phyloP scores from a whole-genome alignment of 1,140 invertebrate species.

The Berghia stephanieae region DNA sequence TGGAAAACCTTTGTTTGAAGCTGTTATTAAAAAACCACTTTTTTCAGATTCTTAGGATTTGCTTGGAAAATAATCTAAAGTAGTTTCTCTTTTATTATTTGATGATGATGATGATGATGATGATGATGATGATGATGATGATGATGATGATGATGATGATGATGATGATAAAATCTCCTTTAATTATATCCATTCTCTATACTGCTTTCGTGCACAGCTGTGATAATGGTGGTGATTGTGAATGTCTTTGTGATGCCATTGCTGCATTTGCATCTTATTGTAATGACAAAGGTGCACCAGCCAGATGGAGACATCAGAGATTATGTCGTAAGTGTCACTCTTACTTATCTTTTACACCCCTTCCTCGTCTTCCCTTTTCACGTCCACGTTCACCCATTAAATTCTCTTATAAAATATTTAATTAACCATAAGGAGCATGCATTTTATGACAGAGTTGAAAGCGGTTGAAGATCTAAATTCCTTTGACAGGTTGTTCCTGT shows the following conservation, averaged over 20 bases:
- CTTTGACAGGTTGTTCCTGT: too few relatives aligned
- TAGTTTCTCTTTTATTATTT: not conserved
- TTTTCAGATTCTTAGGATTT: not conserved
- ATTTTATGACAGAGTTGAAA: too few relatives aligned
- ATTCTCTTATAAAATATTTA: not conserved
- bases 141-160: too few relatives aligned
- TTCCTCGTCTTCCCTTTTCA: not conserved
- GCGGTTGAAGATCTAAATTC: too few relatives aligned
- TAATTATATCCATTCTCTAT: not conserved
- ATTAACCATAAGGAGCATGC: too few relatives aligned
- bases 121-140: too few relatives aligned
- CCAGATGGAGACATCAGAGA: slow-evolving; percentile 83
- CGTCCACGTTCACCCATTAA: not conserved
- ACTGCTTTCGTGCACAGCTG: slow-evolving; percentile 76
- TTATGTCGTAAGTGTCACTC: slow-evolving; percentile 78
- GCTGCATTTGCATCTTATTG: slow-evolving; percentile 87
- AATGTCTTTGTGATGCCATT: slow-evolving; percentile 87
- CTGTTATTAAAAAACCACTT: not conserved
- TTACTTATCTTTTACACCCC: not conserved
- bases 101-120: too few relatives aligned
- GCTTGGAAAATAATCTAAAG: not conserved
- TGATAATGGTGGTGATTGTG: slow-evolving; percentile 87
- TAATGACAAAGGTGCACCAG: slow-evolving; percentile 70
- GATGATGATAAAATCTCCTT: too few relatives aligned
- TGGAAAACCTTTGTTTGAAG: too few relatives aligned